Evolutionary conservation across 2,888 invertebrate species (phyloP).

Genomic region (Parthenolecanium corni): DNA sequence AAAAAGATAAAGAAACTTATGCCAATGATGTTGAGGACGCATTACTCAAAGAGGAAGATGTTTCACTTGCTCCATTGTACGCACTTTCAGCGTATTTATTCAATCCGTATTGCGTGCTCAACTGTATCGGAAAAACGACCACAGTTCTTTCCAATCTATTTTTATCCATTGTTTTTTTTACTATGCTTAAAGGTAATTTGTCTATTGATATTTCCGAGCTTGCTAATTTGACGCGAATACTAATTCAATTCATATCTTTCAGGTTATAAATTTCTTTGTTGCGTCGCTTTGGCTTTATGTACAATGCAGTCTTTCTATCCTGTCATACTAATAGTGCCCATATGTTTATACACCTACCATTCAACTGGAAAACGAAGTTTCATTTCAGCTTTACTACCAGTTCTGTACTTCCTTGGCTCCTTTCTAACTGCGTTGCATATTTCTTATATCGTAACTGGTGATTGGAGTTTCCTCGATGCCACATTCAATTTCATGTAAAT

Average conservation of each 20-base stretch:
- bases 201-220: background rate
- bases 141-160: constrained; percentile 82
- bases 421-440: constrained; percentile 43
- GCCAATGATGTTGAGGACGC: constrained; percentile 48
- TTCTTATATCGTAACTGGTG: constrained; percentile 52
- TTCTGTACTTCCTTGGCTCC: constrained; percentile 29
- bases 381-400: constrained; percentile 22
- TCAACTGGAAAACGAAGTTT: constrained; percentile 25
- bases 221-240: background rate
- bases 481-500: constrained; percentile 75
- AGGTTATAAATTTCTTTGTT: constrained; percentile 37
- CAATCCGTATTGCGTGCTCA: constrained; percentile 77
- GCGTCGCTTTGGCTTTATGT: constrained; percentile 60
- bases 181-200: constrained; percentile 48
- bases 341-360: constrained; percentile 50
- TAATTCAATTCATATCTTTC: constrained; percentile 7
- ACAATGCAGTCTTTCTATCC: constrained; percentile 76
- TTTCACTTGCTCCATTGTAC: constrained; percentile 52
- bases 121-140: constrained; percentile 79
- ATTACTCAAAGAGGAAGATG: constrained; percentile 46
- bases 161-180: constrained; percentile 57
- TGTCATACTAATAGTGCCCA: constrained; percentile 67
- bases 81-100: constrained; percentile 70
- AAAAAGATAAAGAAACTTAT: constrained; percentile 43
- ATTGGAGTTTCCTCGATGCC: constrained; percentile 52